A percentile compares a stretch with the other conserved stretches of the same genome.
Evolutionary conservation across 2,888 invertebrate genomes (phyloP).

Genomic region (Portevinia maculata): DNA sequence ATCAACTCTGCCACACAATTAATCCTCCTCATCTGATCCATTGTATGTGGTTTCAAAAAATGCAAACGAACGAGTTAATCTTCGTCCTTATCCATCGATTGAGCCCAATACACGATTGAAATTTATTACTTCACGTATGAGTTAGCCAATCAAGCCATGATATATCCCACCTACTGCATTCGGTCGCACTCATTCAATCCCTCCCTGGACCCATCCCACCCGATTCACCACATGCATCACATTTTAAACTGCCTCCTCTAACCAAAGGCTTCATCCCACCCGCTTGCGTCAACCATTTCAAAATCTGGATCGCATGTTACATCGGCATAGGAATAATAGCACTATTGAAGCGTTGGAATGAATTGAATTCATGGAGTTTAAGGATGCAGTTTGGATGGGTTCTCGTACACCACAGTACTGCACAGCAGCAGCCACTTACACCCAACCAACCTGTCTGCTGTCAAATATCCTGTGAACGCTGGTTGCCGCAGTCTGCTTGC

Average conservation of each 20-base stretch:
- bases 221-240: slow-evolving; percentile 38
- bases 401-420: background rate
- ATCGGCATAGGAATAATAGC: slow-evolving; percentile 61
- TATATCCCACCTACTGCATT: slow-evolving; percentile 23
- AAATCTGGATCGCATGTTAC: slow-evolving; percentile 53
- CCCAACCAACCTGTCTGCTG: slow-evolving; percentile 67
- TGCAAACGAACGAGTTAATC: slow-evolving; percentile 59
- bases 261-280: slow-evolving; percentile 29
- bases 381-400: slow-evolving; percentile 53
- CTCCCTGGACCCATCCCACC: background rate
- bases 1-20: slow-evolving; percentile 11
- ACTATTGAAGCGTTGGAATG: slow-evolving; percentile 61
- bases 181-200: slow-evolving; percentile 21
- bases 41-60: slow-evolving; percentile 30
- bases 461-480: slow-evolving; percentile 71
- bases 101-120: slow-evolving; percentile 61
- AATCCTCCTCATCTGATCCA: slow-evolving; percentile 20
- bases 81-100: slow-evolving; percentile 67
- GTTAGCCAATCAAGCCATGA: slow-evolving; percentile 67
- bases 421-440: slow-evolving; percentile 42
- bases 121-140: slow-evolving; percentile 72
- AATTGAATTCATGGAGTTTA: slow-evolving; percentile 68
- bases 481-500: slow-evolving; percentile 48
- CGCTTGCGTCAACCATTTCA: slow-evolving; percentile 41
- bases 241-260: slow-evolving; percentile 27